These are phyloP conservation scores for Pogona vitticeps DNA, from an alignment of 2,113 vertebrate species.

Conservation along the genomic window DNA sequence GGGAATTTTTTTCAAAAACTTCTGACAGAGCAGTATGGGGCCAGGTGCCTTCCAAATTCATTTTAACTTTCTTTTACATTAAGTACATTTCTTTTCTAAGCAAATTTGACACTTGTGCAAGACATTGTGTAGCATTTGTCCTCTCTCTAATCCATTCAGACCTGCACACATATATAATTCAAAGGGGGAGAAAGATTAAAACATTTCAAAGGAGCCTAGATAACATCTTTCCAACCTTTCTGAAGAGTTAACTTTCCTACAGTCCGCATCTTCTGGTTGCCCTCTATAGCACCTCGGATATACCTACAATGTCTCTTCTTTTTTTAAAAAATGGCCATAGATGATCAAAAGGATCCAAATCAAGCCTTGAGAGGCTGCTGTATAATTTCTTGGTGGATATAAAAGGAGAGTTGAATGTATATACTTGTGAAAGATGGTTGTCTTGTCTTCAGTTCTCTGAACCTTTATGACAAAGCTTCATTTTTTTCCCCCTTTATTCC, in stretches of 20 bases:
- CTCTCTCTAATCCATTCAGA: background rate
- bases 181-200: constrained; percentile 30
- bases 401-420: constrained; percentile 11
- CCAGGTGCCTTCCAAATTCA: constrained; percentile 2
- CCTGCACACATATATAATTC: background rate
- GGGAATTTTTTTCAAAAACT: constrained; percentile 1
- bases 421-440: background rate
- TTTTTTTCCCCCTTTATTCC: background rate
- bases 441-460: constrained; percentile 1
- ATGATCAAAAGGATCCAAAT: constrained; percentile 11
- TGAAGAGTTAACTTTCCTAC: constrained; percentile 24
- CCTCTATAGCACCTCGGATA: background rate
- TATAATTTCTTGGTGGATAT: constrained; percentile 23
- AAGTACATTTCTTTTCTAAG: constrained; percentile 24
- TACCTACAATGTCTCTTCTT: background rate
- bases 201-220: constrained; percentile 2
- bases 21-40: background rate
- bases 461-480: constrained; percentile 8
- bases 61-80: constrained; percentile 27
- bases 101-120: background rate
- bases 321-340: constrained; percentile 2
- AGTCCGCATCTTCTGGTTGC: constrained; percentile 18
- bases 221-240: constrained; percentile 28
- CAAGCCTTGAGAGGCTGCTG: background rate
- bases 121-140: background rate